Evolutionary conservation across 2,888 invertebrate species (phyloP), one percentile per base, ranked within the genome.

Genomic region (Sminthurides aquaticus): DNA sequence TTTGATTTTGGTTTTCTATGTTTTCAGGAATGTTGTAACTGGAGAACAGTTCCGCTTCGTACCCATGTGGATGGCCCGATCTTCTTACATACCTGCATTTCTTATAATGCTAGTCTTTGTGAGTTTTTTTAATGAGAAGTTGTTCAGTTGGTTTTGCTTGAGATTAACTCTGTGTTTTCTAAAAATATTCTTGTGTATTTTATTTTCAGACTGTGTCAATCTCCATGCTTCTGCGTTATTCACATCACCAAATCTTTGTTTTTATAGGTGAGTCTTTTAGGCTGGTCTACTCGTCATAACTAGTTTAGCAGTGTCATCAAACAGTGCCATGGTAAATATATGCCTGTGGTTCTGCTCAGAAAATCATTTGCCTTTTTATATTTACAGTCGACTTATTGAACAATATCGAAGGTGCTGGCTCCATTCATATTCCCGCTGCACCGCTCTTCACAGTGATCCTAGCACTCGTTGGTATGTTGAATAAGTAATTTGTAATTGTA

Each of bases 31-130:
- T 80, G 94, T 99, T 57, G 91, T 97, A 64, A 96, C 96, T 18
- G 97, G 98, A 18, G 98, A 98, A 78, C 97, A 98, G 79, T 99
- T 95, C 79, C 88, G 96, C 67, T 99, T 99, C 80, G 96, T 99
- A 59, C 92, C 91, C 74, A 91, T 95, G 88, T 90, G 94, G 89
- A 94, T 95, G 81, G 91, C 95, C 0, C 86, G 94, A 76, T 90
- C 90, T 69, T 93, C 95, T 0, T 99, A 99, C 79, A 84, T 98
- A 60, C 91, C 94, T 11, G 97, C 99, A 0, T 90, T 94, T 77
- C 89, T 94, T 81, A 92, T 98, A 67, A 99, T 99, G 99, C 84
- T 99, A 22, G 86, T 98, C 18, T 99, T 99, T 83, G 98, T 98
- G 84, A 91, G 97, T 92, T 82, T 56, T 43, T 34, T 1, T 25